Evolutionary conservation across 2,797 vertebrate genomes (phyloP).

Genomic region (Rhadinocentrus ornatus): DNA sequence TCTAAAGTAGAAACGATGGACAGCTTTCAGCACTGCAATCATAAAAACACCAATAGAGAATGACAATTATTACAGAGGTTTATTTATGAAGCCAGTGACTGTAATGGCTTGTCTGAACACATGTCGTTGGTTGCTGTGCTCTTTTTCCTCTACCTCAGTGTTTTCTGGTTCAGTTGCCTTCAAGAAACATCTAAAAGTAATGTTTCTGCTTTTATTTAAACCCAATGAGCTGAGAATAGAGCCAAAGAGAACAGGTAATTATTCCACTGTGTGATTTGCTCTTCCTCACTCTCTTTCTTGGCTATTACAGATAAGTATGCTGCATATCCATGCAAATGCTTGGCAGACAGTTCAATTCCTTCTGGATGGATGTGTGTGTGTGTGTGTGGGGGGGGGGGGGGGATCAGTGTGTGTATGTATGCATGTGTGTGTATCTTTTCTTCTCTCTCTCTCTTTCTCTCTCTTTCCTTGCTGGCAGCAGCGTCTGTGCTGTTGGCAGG

Average conservation of each 20-base stretch:
- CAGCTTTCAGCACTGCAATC: neutral
- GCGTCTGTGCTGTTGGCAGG: conserved; percentile 87
- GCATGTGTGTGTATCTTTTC: conserved; percentile 30
- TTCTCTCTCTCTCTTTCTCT: conserved; percentile 51
- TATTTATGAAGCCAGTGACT: conserved; percentile 31
- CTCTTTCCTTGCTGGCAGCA: conserved; percentile 81
- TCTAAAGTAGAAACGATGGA: neutral
- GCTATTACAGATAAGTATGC: conserved; percentile 71
- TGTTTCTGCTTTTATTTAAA: conserved; percentile 49
- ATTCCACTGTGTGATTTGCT: conserved; percentile 56
- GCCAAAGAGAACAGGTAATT: conserved; percentile 51
- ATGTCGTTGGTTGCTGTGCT: conserved; percentile 29
- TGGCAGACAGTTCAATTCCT: conserved; percentile 82
- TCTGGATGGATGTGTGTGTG: conserved; percentile 69
- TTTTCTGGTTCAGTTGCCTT: conserved; percentile 27
- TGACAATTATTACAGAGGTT: neutral
- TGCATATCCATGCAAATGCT: conserved; percentile 80
- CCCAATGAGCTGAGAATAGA: conserved; percentile 50
- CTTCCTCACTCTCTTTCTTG: conserved; percentile 51
- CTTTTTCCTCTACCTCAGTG: conserved; percentile 26
- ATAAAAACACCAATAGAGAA: neutral
- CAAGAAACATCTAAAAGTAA: conserved; percentile 13
- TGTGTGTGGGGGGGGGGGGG: conserved; percentile 47
- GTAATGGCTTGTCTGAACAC: conserved; percentile 42
- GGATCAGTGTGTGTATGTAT: conserved; percentile 46